phyloP scores from a whole-genome alignment of 2,797 vertebrate genomes.

The Serranus cabrilla region DNA sequence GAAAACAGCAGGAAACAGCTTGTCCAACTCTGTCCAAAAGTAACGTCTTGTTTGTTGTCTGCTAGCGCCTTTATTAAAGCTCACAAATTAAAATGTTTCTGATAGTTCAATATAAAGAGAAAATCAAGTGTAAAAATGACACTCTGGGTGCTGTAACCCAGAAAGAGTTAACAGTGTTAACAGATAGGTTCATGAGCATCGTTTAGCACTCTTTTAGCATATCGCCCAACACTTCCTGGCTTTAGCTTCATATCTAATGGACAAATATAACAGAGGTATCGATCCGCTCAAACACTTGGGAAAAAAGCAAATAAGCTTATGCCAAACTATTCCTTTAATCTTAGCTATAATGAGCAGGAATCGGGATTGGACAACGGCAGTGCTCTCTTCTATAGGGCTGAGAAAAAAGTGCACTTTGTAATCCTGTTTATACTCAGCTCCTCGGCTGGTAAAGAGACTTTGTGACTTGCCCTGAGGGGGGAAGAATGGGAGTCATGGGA shows the following conservation, averaged over 20 bases:
- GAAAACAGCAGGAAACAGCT: not conserved
- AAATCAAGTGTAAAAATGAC: not conserved
- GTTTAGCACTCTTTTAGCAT: no score
- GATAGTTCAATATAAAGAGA: not conserved
- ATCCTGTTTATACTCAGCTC: slow-evolving; percentile 53
- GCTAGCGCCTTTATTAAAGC: not conserved
- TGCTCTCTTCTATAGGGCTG: slow-evolving; percentile 8
- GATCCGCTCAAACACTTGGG: not conserved
- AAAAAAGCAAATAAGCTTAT: not conserved
- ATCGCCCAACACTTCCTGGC: not conserved
- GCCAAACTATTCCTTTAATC: not conserved
- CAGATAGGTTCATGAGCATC: no score
- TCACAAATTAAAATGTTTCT: not conserved
- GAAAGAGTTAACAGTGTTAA: no score
- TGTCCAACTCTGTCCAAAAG: not conserved
- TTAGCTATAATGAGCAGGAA: slow-evolving; percentile 5
- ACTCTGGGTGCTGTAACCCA: no score
- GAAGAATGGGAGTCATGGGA: slow-evolving; percentile 67
- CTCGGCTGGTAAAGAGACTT: slow-evolving; percentile 43
- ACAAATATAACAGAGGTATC: not conserved
- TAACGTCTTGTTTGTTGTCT: no score
- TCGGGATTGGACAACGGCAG: not conserved
- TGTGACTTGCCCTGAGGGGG: slow-evolving; percentile 63
- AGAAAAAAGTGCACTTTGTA: slow-evolving; percentile 42
- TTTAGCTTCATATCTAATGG: not conserved